Base-by-base conservation (phyloP, 2,113 vertebrate species). In the Tragelaphus scriptus region DNA sequence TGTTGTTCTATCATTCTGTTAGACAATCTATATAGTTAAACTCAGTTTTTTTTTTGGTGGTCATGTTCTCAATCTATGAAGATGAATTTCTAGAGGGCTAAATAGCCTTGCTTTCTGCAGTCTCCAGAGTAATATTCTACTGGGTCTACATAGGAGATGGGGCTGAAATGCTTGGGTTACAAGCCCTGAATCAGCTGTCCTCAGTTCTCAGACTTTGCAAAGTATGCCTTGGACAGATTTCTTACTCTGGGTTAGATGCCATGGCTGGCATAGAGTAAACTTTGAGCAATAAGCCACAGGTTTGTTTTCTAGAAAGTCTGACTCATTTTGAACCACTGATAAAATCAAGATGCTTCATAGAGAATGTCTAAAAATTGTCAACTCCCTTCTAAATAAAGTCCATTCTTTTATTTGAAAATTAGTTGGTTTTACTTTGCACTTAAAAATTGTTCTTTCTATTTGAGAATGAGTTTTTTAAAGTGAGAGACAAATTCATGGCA, bases 241-340 rank as follows among this genome's bases (percentile, higher is more conserved):
- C 84, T 92, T 92, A 92, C 30, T 36, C n/a, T 79, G 53, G 61
- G 21, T 87, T 95, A 61, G 71, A 89, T 87, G 30, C 28, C 12
- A 7, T 32, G 51, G 68, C n/a, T 68, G 88, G 25, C 49, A 86
- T 14, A 30, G 36, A 47, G 10, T 89, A 55, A 80, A 26, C 25
- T 92, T 95, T 88, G 51, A 80, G 51, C 68, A 97, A 40, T 84
- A 86, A 80, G 51, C 51, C 11, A 71, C 25, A 16, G n/a, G 40
- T 88, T 96, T 97, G 26, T 53, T 96, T 94, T 96, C 92, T 93
- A 75, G 81, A 92, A 85, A 87, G 16, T 58, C 25, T 80, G 51
- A 85, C 68, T 85, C 40, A 58, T 30, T 88, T 93, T 9, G 8
- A 95, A 94, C 26, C 40, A 30, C 87, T 90, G 92, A 47, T 90